Conservation (phyloP, 2,113 vertebrate species). For the Anarhynchus alexandrinus region DNA sequence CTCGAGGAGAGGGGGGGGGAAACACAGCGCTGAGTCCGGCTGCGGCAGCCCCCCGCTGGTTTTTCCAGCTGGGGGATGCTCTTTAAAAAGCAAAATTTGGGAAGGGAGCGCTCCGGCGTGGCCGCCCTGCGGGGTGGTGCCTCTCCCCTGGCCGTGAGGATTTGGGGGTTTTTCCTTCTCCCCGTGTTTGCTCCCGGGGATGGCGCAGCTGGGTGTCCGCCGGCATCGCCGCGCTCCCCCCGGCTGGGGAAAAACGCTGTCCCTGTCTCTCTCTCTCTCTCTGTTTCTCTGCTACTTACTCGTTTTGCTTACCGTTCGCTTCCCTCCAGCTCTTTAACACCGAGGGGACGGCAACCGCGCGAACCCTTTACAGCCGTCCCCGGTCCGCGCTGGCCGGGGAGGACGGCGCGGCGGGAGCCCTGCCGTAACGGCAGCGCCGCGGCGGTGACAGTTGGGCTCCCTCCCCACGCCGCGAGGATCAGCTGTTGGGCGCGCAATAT, state of each 20-base stretch:
- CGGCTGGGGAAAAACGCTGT: fast-evolving
- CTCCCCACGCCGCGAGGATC: neutral
- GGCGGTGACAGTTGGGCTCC: neutral
- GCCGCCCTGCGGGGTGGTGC: neutral
- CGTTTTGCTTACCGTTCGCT: neutral
- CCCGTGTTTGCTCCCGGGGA: neutral
- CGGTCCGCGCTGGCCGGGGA: neutral
- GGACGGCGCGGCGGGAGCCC: neutral
- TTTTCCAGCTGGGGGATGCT: neutral
- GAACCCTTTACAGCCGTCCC: fast-evolving
- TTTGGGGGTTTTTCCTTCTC: neutral
- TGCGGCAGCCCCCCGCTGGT: neutral
- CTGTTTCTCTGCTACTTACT: neutral
- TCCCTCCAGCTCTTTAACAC: neutral
- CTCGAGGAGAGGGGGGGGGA: fast-evolving
- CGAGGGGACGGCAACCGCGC: fast-evolving
- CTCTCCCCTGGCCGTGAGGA: neutral
- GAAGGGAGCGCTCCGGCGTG: fast-evolving
- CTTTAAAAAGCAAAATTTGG: neutral
- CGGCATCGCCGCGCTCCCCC: neutral
- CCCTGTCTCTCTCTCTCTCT: no score
- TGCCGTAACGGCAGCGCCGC: neutral
- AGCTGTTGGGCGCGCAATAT: slow-evolving; percentile 1
- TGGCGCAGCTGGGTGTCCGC: neutral
- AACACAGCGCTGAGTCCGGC: neutral